Evolutionary conservation across 2,113 vertebrate genomes (phyloP).

Genomic region (Eonycteris spelaea): DNA sequence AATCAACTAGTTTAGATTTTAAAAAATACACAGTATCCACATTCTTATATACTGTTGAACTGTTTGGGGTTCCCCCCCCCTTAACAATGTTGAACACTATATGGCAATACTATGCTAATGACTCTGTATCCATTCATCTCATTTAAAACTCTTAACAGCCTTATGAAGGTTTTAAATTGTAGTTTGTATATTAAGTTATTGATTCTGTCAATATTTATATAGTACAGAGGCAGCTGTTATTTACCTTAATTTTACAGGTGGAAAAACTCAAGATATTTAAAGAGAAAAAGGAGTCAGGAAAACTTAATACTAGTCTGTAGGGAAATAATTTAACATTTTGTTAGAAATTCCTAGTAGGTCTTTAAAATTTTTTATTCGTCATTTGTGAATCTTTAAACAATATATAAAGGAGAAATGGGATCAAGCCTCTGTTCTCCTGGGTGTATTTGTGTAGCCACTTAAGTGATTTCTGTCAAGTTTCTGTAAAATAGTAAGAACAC

Average conservation of each 20-base stretch:
- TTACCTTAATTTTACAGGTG: constrained; percentile 29
- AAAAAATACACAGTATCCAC: not conserved
- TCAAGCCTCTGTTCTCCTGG: not conserved
- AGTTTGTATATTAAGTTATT: not conserved
- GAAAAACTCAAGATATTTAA: not conserved
- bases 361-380: not conserved
- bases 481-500: not conserved
- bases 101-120: not conserved
- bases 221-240: not conserved
- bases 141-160: not conserved
- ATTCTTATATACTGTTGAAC: not conserved
- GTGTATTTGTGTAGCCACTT: not conserved
- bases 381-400: not conserved
- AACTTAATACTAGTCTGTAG: not conserved
- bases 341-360: not conserved
- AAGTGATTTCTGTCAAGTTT: not conserved
- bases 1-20: not conserved
- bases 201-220: not conserved
- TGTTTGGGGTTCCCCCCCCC: not conserved
- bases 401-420: not conserved
- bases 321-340: constrained; percentile 1
- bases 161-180: not conserved
- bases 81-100: not conserved
- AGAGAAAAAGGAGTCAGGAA: not conserved
- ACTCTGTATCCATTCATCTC: not conserved